phyloP scores from a whole-genome alignment of 1,140 invertebrate genomes.

The Drosophila bocki region DNA sequence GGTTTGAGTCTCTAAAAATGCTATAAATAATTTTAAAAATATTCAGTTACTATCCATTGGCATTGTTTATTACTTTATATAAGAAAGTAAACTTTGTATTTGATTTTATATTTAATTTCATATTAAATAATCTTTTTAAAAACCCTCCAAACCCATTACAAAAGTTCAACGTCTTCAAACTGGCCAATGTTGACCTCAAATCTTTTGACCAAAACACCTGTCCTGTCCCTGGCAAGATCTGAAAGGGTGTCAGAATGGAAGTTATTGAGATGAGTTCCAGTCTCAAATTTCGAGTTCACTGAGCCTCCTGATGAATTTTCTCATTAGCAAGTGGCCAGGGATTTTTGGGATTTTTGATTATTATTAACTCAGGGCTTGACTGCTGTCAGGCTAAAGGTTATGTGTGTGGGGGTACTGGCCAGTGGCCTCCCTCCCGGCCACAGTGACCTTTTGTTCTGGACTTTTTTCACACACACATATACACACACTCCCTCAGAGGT shows the following conservation, averaged over 20 bases:
- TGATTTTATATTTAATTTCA: no score
- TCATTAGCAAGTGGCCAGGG: constrained; percentile 33
- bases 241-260: constrained; percentile 17
- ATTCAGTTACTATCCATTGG: no score
- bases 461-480: constrained; percentile 24
- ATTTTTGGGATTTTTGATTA: constrained; percentile 48
- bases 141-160: no score
- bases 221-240: background rate
- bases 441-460: constrained; percentile 60
- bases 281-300: constrained; percentile 45
- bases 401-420: constrained; percentile 34
- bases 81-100: background rate
- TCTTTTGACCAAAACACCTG: constrained; percentile 13
- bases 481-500: background rate
- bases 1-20: no score
- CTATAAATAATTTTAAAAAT: no score
- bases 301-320: constrained; percentile 28
- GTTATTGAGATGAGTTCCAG: constrained; percentile 13
- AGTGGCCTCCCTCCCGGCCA: constrained; percentile 39
- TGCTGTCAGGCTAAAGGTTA: constrained; percentile 43
- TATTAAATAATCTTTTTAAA: background rate
- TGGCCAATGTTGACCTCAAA: background rate
- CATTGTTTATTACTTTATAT: no score
- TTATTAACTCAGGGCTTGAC: constrained; percentile 43
- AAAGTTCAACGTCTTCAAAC: background rate